These are phyloP conservation scores for Nomada fucata DNA, from an alignment of 2,888 invertebrate species.

Conservation along the genomic window DNA sequence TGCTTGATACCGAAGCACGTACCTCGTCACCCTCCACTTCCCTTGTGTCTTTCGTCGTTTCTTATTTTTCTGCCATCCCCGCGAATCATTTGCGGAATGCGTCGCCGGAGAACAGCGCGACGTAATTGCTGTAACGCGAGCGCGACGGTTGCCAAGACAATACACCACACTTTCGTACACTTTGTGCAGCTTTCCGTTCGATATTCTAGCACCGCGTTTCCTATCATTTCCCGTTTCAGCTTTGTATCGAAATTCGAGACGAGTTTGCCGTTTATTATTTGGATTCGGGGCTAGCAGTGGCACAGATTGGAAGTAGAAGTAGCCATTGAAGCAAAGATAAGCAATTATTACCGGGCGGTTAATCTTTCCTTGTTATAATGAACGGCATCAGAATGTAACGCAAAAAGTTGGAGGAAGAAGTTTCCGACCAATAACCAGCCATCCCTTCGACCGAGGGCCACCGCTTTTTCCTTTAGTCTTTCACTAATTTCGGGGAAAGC, in stretches of 20 bases:
- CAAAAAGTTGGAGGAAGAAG: constrained; percentile 37
- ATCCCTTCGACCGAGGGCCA: constrained; percentile 27
- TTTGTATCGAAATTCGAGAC: too few species aligned
- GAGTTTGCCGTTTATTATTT: too few species aligned
- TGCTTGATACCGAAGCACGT: constrained; percentile 78
- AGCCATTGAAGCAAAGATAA: background rate
- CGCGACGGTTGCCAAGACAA: background rate
- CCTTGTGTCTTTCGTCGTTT: constrained; percentile 39
- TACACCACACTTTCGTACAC: background rate
- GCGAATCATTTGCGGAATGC: constrained; percentile 43
- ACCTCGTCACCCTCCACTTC: constrained; percentile 77
- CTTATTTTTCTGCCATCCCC: constrained; percentile 44
- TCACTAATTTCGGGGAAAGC: constrained; percentile 62
- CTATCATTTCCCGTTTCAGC: background rate
- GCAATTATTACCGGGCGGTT: constrained; percentile 16
- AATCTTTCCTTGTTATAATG: constrained; percentile 49
- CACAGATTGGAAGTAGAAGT: too few species aligned
- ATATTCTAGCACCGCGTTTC: background rate
- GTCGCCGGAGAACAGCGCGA: background rate
- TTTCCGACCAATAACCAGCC: constrained; percentile 39
- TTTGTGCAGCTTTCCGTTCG: background rate
- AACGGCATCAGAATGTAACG: constrained; percentile 52
- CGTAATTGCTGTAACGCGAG: constrained; percentile 34
- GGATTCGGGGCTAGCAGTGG: too few species aligned
- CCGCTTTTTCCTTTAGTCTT: constrained; percentile 42